Conservation (phyloP, 30 jellyfish, hydroid and myxozoan genomes). For the Turritopsis dohrnii region DNA sequence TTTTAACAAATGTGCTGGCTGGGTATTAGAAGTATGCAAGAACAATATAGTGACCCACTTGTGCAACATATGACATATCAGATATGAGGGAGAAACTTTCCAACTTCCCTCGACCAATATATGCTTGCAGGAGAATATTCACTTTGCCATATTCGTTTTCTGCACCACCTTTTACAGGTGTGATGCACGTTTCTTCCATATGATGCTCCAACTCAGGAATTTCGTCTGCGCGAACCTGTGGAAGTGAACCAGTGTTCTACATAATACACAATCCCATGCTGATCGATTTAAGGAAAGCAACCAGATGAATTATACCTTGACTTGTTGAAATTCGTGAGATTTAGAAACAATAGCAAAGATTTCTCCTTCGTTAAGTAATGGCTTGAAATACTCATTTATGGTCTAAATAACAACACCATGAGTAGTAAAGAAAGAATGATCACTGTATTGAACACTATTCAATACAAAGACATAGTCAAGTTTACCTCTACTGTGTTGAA, state of each 20-base stretch:
- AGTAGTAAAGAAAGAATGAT: neutral
- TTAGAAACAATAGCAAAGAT: slow-evolving; percentile 67
- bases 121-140: slow-evolving; percentile 70
- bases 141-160: slow-evolving; percentile 89
- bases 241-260: neutral
- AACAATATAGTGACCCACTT: slow-evolving; percentile 34
- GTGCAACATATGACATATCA: slow-evolving; percentile 94
- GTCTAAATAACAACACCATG: slow-evolving; percentile 19
- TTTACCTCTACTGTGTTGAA: slow-evolving; percentile 67
- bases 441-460: neutral
- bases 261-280: neutral
- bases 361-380: slow-evolving; percentile 57
- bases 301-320: slow-evolving; percentile 45
- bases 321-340: slow-evolving; percentile 89
- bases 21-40: no score
- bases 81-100: slow-evolving; percentile 86
- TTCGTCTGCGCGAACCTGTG: slow-evolving; percentile 96
- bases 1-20: no score
- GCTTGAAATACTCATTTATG: slow-evolving; percentile 66
- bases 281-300: neutral
- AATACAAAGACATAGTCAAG: neutral
- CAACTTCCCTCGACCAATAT: slow-evolving; percentile 55
- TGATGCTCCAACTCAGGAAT: slow-evolving; percentile 76
- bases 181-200: slow-evolving; percentile 50
- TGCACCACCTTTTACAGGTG: slow-evolving; percentile 85